Percentiles rank a stretch among this genome's conserved stretches.
Conservation (phyloP, 2,888 invertebrate species). For the Tinea semifulvella region DNA sequence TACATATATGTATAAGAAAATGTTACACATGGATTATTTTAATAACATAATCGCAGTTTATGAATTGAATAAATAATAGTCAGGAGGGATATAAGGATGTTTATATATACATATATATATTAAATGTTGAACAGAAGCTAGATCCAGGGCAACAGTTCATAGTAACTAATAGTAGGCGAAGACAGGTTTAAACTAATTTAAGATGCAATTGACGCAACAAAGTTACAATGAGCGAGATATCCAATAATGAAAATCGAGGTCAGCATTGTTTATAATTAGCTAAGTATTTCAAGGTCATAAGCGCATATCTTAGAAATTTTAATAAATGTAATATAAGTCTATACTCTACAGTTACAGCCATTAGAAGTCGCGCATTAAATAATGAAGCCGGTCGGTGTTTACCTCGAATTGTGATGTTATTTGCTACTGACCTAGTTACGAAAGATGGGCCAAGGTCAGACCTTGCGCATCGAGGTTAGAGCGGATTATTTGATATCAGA, state of each 20-base stretch:
- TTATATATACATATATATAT: too few species aligned
- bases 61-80: too few species aligned
- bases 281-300: constrained; percentile 67
- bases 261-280: constrained; percentile 54
- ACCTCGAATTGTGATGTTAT: constrained; percentile 51
- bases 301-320: constrained; percentile 35
- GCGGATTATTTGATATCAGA: constrained; percentile 9
- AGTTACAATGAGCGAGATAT: constrained; percentile 5
- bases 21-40: too few species aligned
- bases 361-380: constrained; percentile 40
- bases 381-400: constrained; percentile 35
- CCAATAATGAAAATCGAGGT: constrained; percentile 43
- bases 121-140: too few species aligned
- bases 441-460: constrained; percentile 58
- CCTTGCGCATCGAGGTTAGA: constrained; percentile 32
- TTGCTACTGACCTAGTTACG: constrained; percentile 46
- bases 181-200: constrained; percentile 4
- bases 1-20: too few species aligned
- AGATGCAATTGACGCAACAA: constrained; percentile 9
- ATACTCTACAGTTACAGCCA: constrained; percentile 41
- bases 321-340: constrained; percentile 50
- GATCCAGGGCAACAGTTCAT: too few species aligned
- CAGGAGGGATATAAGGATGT: too few species aligned
- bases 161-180: too few species aligned
- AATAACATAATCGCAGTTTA: too few species aligned